Conservation (phyloP, 2,113 vertebrate genomes). For the Phylloscopus trochilus region DNA sequence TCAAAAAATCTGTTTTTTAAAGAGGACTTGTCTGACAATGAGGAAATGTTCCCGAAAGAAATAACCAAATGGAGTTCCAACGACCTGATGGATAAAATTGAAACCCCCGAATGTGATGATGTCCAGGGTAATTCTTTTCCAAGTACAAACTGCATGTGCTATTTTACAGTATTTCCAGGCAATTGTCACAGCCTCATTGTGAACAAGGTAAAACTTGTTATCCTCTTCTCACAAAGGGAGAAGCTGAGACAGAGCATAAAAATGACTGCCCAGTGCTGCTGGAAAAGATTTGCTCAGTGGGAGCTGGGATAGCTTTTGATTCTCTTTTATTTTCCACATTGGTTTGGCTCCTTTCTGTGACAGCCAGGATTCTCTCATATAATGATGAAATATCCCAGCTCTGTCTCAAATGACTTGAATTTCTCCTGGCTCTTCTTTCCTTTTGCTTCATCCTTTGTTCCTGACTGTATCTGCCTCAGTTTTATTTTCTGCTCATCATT, state of each 20-base stretch:
- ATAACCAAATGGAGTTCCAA: slow-evolving; percentile 95
- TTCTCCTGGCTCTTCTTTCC: background rate
- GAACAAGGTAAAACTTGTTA: slow-evolving; percentile 19
- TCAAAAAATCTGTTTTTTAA: slow-evolving; percentile 42
- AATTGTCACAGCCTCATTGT: background rate
- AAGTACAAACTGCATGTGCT: background rate
- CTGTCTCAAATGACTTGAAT: background rate
- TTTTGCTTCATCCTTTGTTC: slow-evolving; percentile 33
- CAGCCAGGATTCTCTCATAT: background rate
- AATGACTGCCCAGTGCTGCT: background rate
- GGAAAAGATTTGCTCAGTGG: background rate
- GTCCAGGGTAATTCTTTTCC: slow-evolving; percentile 69
- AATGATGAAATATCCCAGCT: slow-evolving; percentile 26
- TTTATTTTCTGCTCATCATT: slow-evolving; percentile 11
- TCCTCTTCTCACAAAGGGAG: background rate
- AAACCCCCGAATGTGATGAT: slow-evolving; percentile 82
- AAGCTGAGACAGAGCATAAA: background rate
- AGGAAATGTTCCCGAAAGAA: slow-evolving; percentile 89
- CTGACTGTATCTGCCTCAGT: background rate
- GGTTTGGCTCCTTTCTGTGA: background rate
- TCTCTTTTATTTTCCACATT: background rate
- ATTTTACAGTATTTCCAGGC: background rate
- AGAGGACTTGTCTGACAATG: slow-evolving; percentile 90
- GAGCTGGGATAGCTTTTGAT: background rate
- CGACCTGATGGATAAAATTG: slow-evolving; percentile 95